Evolutionary conservation across 1,140 invertebrate genomes (phyloP).

Genomic region (Magallana ariakensis): DNA sequence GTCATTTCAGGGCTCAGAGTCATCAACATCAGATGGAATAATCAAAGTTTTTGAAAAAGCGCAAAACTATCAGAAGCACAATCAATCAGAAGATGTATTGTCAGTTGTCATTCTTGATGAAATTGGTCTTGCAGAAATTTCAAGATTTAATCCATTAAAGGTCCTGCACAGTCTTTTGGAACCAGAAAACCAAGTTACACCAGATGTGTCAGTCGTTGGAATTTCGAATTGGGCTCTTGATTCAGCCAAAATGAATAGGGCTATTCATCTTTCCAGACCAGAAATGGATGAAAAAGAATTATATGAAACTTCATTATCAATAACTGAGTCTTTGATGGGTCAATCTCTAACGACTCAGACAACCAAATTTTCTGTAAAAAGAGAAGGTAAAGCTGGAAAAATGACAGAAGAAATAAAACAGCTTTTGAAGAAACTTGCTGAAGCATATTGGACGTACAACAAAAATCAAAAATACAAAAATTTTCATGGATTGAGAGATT

Average conservation of each 20-base stretch:
- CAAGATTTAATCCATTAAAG: slow-evolving; percentile 61
- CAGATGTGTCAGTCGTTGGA: slow-evolving; percentile 64
- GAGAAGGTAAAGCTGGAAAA: neutral
- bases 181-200: slow-evolving; percentile 44
- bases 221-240: slow-evolving; percentile 69
- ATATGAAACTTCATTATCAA: slow-evolving; percentile 59
- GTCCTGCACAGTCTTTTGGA: slow-evolving; percentile 66
- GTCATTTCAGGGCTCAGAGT: slow-evolving; percentile 65
- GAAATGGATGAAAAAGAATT: slow-evolving; percentile 65
- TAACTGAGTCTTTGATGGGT: slow-evolving; percentile 42
- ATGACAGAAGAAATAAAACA: slow-evolving; percentile 35
- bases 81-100: slow-evolving; percentile 53
- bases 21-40: slow-evolving; percentile 65
- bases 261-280: slow-evolving; percentile 64
- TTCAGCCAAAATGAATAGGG: slow-evolving; percentile 69
- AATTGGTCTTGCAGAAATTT: slow-evolving; percentile 64
- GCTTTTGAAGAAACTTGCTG: slow-evolving; percentile 58
- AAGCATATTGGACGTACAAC: slow-evolving; percentile 62
- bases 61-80: slow-evolving; percentile 55
- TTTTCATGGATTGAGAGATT: slow-evolving; percentile 73
- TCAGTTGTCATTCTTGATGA: slow-evolving; percentile 65
- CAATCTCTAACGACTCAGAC: neutral
- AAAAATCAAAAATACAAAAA: slow-evolving; percentile 59
- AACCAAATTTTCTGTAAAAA: neutral
- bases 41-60: slow-evolving; percentile 65